Evolutionary conservation across 2,113 vertebrate genomes (phyloP).

Genomic region (Psophia crepitans): DNA sequence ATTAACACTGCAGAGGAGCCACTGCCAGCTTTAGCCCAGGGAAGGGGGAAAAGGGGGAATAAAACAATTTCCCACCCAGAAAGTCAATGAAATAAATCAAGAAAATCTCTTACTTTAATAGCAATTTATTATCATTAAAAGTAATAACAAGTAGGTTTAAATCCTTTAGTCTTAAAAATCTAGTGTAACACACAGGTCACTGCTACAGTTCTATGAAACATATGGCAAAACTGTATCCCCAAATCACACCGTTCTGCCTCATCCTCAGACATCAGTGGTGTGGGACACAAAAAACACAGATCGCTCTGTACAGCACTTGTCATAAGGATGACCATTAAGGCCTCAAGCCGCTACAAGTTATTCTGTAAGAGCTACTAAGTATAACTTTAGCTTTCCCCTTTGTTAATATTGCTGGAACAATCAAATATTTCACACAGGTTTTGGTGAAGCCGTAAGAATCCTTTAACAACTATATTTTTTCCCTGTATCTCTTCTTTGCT

Average conservation of each 20-base stretch:
- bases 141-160: conserved; percentile 32
- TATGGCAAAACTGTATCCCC: conserved; percentile 30
- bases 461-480: neutral
- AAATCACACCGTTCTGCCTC: neutral
- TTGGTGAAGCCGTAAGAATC: neutral
- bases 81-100: neutral
- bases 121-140: conserved; percentile 61
- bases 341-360: conserved; percentile 9
- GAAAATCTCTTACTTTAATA: neutral
- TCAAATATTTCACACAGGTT: neutral
- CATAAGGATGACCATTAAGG: neutral
- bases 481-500: neutral
- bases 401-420: conserved; percentile 19
- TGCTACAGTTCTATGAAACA: conserved; percentile 30
- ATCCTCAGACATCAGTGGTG: neutral
- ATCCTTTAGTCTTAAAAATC: conserved; percentile 47
- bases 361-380: neutral
- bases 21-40: neutral
- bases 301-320: neutral
- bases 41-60: neutral
- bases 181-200: neutral
- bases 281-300: neutral
- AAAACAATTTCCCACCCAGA: neutral
- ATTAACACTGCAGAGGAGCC: neutral
- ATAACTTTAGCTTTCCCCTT: neutral